These are phyloP conservation scores for Leptocoma aspasia DNA, from an alignment of 2,113 vertebrate species.

Conservation along the genomic window DNA sequence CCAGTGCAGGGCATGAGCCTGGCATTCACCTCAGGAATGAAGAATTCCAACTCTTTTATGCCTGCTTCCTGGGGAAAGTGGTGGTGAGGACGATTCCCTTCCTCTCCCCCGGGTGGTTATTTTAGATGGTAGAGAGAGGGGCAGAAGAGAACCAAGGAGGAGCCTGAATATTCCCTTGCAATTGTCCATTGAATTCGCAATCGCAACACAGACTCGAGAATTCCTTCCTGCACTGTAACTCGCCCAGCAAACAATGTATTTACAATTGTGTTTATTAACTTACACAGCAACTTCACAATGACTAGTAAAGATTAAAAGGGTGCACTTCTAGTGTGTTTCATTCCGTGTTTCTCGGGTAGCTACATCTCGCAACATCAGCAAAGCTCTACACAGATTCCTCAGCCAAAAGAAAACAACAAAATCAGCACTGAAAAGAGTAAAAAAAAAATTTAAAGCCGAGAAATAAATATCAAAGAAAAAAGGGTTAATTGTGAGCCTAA, in stretches of 20 bases:
- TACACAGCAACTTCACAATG: constrained; percentile 79
- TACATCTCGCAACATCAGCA: constrained; percentile 64
- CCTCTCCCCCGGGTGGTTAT: not conserved
- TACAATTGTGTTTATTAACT: constrained; percentile 76
- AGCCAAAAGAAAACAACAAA: constrained; percentile 59
- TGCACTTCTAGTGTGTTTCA: constrained; percentile 68
- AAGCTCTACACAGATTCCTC: constrained; percentile 64
- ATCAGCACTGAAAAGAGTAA: constrained; percentile 30
- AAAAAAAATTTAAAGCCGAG: constrained; percentile 67
- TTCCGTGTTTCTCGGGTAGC: constrained; percentile 62
- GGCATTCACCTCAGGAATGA: constrained; percentile 36
- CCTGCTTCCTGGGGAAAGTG: constrained; percentile 33
- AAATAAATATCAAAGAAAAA: constrained; percentile 88
- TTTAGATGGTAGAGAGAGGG: constrained; percentile 40
- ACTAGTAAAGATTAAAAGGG: constrained; percentile 76
- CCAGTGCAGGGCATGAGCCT: constrained; percentile 37
- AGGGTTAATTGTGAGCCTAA: constrained; percentile 74
- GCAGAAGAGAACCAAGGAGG: constrained; percentile 32
- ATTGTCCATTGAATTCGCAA: constrained; percentile 16
- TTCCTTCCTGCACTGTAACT: constrained; percentile 60
- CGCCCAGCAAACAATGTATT: constrained; percentile 77
- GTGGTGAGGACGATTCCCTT: constrained; percentile 15
- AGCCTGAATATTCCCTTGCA: constrained; percentile 35
- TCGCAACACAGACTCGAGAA: constrained; percentile 51
- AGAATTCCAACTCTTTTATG: not conserved